Percentiles rank a stretch among this genome's conserved stretches.
Evolutionary conservation across 2,888 invertebrate genomes (phyloP).

Genomic region (Folsomia manolachei): DNA sequence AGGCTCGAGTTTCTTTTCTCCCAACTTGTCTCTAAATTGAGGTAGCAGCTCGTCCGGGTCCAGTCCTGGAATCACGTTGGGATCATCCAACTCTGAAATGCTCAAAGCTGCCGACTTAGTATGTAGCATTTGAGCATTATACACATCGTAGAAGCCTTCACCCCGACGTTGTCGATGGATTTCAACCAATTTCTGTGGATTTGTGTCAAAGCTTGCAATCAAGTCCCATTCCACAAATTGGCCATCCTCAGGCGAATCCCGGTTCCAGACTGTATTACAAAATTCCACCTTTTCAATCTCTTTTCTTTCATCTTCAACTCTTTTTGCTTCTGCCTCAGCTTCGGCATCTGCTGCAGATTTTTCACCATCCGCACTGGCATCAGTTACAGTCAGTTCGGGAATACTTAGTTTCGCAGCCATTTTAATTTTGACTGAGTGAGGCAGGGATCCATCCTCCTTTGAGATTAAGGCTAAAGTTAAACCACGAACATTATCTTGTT

Average conservation of each 20-base stretch:
- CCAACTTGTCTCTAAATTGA: neutral
- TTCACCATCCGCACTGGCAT: neutral
- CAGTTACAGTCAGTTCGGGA: neutral
- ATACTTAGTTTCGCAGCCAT: neutral
- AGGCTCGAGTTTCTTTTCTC: neutral
- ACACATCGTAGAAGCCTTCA: slow-evolving; percentile 12
- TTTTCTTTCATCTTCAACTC: neutral
- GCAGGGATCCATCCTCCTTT: neutral
- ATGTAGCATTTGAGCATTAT: slow-evolving; percentile 9
- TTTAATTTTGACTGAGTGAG: neutral
- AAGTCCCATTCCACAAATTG: neutral
- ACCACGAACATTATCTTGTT: neutral
- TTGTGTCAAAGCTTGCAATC: neutral
- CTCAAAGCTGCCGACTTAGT: neutral
- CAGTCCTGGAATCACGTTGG: neutral
- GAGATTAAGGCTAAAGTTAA: neutral
- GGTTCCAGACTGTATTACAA: neutral
- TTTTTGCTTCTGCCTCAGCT: neutral
- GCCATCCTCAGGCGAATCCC: neutral
- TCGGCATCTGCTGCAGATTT: neutral
- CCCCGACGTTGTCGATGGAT: neutral
- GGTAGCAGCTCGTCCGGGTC: neutral
- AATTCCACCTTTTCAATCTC: neutral
- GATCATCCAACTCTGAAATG: neutral
- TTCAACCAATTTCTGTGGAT: neutral